These are phyloP conservation scores for Cyprinella venusta DNA, from an alignment of 2,797 vertebrate genomes.

Conservation along the genomic window DNA sequence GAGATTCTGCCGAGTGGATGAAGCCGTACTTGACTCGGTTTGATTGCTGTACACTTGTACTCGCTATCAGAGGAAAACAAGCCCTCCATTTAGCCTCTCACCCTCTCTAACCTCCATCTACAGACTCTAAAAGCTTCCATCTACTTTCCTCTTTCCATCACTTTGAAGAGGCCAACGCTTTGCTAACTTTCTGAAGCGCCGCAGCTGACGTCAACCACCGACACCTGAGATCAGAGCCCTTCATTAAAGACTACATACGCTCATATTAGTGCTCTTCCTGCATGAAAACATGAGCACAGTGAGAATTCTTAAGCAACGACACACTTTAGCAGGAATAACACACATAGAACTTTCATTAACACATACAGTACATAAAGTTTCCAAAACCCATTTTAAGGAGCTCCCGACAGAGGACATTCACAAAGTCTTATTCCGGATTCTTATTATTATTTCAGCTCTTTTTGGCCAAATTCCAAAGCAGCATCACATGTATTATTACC, in stretches of 20 bases:
- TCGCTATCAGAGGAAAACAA: constrained; percentile 16
- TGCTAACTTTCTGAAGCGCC: constrained; percentile 63
- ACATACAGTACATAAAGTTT: not conserved
- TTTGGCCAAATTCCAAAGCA: not conserved
- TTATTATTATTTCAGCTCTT: not conserved
- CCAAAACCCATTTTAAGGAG: not conserved
- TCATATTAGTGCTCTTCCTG: constrained; percentile 58
- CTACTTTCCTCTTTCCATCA: constrained; percentile 14
- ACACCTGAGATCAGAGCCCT: constrained; percentile 66
- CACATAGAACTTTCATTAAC: not conserved
- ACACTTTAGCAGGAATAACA: constrained; percentile 33
- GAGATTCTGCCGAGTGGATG: not conserved
- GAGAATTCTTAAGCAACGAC: constrained; percentile 1
- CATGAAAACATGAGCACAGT: not conserved
- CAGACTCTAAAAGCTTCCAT: constrained; percentile 17
- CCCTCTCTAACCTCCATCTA: constrained; percentile 13
- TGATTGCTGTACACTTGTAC: constrained; percentile 18
- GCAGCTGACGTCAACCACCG: constrained; percentile 37
- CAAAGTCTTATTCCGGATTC: not conserved
- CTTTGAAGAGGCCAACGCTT: constrained; percentile 31
- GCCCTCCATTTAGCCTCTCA: constrained; percentile 12
- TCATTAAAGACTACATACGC: constrained; percentile 66
- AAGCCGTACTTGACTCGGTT: not conserved
- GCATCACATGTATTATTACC: not conserved
- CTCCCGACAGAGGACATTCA: not conserved